These are phyloP conservation scores for Alcis repandata DNA, from an alignment of 2,888 invertebrate genomes.

Conservation along the genomic window DNA sequence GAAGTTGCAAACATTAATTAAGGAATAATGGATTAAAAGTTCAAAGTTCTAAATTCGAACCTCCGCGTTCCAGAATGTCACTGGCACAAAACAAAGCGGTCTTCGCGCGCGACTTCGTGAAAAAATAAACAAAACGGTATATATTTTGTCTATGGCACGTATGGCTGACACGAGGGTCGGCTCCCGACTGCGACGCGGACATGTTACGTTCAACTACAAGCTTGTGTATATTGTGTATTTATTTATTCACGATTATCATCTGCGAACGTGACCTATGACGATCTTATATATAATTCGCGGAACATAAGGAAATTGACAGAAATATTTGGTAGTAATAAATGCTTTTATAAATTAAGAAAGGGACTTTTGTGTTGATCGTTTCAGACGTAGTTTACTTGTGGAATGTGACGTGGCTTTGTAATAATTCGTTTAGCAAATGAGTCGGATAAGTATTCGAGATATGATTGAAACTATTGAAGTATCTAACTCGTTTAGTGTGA, in stretches of 20 bases:
- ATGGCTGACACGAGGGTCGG: slow-evolving; percentile 45
- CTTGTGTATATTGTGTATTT: slow-evolving; percentile 2
- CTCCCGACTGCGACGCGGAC: slow-evolving; percentile 51
- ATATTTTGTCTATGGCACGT: slow-evolving; percentile 50
- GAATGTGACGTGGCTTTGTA: too few species aligned
- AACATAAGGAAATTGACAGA: background rate
- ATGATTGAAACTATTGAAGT: too few species aligned
- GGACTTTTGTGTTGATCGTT: too few species aligned
- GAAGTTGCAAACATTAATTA: too few species aligned
- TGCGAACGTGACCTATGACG: slow-evolving; percentile 1
- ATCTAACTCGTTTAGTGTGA: too few species aligned
- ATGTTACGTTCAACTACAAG: background rate
- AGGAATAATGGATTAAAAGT: background rate
- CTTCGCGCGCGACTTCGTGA: slow-evolving; percentile 43
- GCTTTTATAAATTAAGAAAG: background rate
- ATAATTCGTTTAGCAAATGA: too few species aligned
- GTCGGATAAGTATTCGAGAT: too few species aligned
- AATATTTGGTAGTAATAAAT: background rate
- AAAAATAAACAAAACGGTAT: slow-evolving; percentile 51
- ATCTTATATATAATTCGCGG: background rate
- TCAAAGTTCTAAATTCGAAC: slow-evolving; percentile 15
- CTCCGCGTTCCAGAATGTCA: slow-evolving; percentile 23
- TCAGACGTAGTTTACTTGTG: too few species aligned
- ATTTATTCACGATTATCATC: slow-evolving; percentile 19
- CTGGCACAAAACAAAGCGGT: slow-evolving; percentile 27